Percentiles rank a stretch among this genome's conserved stretches.
These are phyloP conservation scores for Amia ocellicauda DNA, from an alignment of 2,113 vertebrate genomes.

Conservation along the genomic window DNA sequence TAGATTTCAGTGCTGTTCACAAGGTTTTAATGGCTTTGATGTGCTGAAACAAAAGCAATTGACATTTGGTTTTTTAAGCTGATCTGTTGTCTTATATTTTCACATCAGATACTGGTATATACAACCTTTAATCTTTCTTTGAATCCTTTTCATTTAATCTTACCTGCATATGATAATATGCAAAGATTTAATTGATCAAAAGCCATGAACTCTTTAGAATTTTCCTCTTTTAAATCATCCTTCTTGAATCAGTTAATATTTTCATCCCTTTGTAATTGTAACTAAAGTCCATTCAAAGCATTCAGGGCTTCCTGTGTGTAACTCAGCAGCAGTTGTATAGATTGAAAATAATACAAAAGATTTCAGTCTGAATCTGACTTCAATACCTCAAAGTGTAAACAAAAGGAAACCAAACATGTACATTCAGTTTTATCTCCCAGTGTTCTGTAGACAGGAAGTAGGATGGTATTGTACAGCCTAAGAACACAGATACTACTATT, in stretches of 20 bases:
- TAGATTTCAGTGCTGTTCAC: not conserved
- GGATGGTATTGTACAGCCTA: not conserved
- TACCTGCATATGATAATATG: slow-evolving; percentile 37
- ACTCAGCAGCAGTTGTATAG: slow-evolving; percentile 4
- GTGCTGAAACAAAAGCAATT: not conserved
- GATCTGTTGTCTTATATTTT: slow-evolving; percentile 4
- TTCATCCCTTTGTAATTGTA: not conserved
- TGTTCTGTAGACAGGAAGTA: not conserved
- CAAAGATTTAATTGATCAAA: slow-evolving; percentile 1
- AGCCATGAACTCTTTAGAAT: not conserved
- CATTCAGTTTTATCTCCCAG: slow-evolving; percentile 6
- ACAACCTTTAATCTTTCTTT: slow-evolving; percentile 46
- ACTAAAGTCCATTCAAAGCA: too few species aligned
- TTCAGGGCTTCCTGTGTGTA: too few species aligned
- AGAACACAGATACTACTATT: slow-evolving; percentile 3
- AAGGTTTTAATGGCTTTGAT: slow-evolving; percentile 7
- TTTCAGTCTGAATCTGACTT: slow-evolving; percentile 34
- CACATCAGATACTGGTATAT: slow-evolving; percentile 37
- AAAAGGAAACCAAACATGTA: slow-evolving; percentile 16
- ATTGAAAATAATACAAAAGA: slow-evolving; percentile 40
- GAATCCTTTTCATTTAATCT: slow-evolving; percentile 39
- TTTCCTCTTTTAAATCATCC: not conserved
- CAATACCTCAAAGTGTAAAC: slow-evolving; percentile 18
- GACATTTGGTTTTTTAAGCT: not conserved
- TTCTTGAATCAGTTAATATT: not conserved